Base-by-base conservation (phyloP, 2,113 vertebrate species). In the Sinocyclocheilus anophthalmus region DNA sequence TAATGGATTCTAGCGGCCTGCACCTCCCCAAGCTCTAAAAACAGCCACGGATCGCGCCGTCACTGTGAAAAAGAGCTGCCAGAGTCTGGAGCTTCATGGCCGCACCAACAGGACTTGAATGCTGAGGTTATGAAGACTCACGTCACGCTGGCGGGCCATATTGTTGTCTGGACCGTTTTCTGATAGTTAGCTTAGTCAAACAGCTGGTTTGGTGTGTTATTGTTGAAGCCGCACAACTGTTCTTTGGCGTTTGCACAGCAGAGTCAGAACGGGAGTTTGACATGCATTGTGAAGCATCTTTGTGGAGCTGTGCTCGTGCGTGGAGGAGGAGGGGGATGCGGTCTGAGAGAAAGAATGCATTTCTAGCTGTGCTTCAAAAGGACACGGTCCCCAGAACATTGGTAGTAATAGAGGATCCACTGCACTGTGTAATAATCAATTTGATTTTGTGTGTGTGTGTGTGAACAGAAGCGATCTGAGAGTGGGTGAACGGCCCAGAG, bases 351-450 rank as follows among this genome's bases (percentile, higher is more conserved):
- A 42, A 69, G 86, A 85, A 87, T 53, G 81, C 83, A 75, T 84
- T 89, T 65, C 77, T 73, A 57, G 81, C 59, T 39, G 82, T 59
- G 75, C 85, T 87, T 89, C 85, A 81, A 83, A 91, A 85, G 77
- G 88, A 89, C 83, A 87, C 78, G 59, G 50, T 86, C 78, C 53
- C 77, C 70, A 82, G 61, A 88, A 89, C 82, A 90, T 83, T 86
- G 83, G 67, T 87, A 83, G 87, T 87, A 87, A 88, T 90, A 85
- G 81, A 89, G 79, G 77, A 89, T 84, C 87, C 80, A 85, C 84
- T 86, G 81, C 82, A 87, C 85, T 89, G 83, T 90, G 87, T 89
- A 90, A 89, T 89, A 86, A 88, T 90, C 91, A 85, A 85, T 89
- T 90, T 88, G 76, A 90, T 81, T 82, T 81, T 67, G 37, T 42